Base-by-base conservation (phyloP, 1,140 invertebrate species). In the Drosophila kikkawai region DNA sequence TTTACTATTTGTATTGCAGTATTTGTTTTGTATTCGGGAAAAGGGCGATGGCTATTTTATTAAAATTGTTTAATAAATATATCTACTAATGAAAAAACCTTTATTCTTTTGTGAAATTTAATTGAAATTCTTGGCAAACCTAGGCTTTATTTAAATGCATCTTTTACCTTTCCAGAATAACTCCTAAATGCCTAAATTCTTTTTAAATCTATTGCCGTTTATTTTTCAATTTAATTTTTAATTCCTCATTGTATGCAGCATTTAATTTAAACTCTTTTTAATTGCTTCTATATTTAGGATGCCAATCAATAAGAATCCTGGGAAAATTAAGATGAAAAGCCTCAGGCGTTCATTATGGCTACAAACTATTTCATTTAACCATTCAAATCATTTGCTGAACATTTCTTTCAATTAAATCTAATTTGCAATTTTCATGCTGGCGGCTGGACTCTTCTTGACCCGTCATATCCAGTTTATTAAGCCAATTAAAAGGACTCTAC, bases 381-480 rank as follows among this genome's bases (percentile, higher is more conserved):
- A 15, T 17, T 51, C 7, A 36, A 53, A 19, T 53, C n/a, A 42
- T 29, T 42, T 58, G 9, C 6, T 7, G 1, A 22, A 9, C 0
- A 12, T 34, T n/a, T 66, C 22, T 47, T 44, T 47, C 7, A 47
- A 56, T 34, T 17, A 41, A 15, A 47, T 39, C 41, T 13, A 59
- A 73, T 17, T n/a, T 29, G 13, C n/a, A 11, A 37, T 37, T 51
- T 26, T n/a, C 17, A 12, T 39, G 11, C 29, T 19, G 19, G 15
- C 4, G 19, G 6, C 19, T 19, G 26, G n/a, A 59, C 41, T 22
- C 36, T 36, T 15, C 53, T 22, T 50, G 19, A 15, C 15, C 32
- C 2, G 19, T 45, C 58, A 51, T 44, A 50, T 81, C 32, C 59
- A 48, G 82, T 84, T 84, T 64, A 84, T 84, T 81, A 84, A 39